Percentiles rank a stretch among this genome's conserved stretches.
phyloP scores from a whole-genome alignment of 2,888 invertebrate species.

The Ariolimax columbianus region DNA sequence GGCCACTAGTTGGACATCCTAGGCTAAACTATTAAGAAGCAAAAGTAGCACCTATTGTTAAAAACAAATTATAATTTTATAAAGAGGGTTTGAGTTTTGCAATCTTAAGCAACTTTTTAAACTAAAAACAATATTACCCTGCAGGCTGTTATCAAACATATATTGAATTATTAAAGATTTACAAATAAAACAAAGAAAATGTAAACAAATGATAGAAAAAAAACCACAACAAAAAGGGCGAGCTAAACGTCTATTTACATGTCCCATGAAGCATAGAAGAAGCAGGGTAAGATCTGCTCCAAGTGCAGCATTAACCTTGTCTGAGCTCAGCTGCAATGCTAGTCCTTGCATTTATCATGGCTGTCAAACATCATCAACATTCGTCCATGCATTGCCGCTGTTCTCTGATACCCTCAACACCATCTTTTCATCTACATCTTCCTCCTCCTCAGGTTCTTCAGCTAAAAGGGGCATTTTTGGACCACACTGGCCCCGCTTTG shows the following conservation, averaged over 20 bases:
- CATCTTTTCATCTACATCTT: not conserved
- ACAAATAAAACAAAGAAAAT: not conserved
- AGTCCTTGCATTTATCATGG: not conserved
- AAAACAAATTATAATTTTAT: too few species aligned
- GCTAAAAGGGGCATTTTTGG: conserved; percentile 40
- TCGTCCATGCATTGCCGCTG: conserved; percentile 1
- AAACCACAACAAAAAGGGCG: conserved; percentile 22
- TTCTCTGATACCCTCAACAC: not conserved
- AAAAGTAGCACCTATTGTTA: too few species aligned
- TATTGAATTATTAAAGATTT: not conserved
- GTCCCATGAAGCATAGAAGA: conserved; percentile 25
- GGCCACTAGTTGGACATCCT: too few species aligned
- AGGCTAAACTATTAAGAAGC: too few species aligned
- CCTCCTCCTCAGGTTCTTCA: conserved; percentile 8
- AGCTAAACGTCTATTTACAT: conserved; percentile 16
- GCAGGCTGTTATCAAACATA: not conserved
- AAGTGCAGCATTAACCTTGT: conserved; percentile 21
- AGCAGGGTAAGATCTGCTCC: conserved; percentile 17
- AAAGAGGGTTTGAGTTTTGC: too few species aligned
- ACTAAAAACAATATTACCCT: not conserved
- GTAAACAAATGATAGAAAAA: not conserved
- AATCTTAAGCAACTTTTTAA: not conserved
- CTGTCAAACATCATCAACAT: conserved; percentile 10
- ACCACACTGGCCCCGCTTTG: not conserved
- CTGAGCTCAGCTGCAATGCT: not conserved